Evolutionary conservation across 2,797 vertebrate species (phyloP).

Genomic region (Monodelphis domestica): DNA sequence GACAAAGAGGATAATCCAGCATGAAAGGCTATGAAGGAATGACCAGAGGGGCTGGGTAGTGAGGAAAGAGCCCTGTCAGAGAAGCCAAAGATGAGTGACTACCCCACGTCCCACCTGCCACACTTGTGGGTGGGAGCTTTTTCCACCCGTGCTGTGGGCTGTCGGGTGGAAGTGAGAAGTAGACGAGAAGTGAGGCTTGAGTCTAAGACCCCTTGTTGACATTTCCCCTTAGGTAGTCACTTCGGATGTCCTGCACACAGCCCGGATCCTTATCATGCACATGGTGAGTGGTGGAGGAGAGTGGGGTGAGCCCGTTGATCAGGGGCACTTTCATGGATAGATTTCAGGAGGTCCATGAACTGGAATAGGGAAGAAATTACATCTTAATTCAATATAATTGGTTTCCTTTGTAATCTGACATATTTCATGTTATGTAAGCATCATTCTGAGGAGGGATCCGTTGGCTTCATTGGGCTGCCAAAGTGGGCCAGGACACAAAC

Average conservation of each 20-base stretch:
- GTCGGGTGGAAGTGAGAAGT: neutral
- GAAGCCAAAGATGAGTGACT: neutral
- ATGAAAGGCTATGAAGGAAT: neutral
- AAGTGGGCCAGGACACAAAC: neutral
- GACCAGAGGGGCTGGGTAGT: neutral
- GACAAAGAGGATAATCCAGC: neutral
- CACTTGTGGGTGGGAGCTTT: neutral
- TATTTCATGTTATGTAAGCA: neutral
- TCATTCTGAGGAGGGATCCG: neutral
- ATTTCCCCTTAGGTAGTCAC: slow-evolving; percentile 90
- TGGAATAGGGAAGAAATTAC: neutral
- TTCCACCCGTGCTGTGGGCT: neutral
- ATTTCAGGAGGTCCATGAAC: neutral
- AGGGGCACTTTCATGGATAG: neutral
- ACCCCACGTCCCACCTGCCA: neutral
- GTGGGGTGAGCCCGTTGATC: neutral
- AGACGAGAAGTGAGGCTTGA: neutral
- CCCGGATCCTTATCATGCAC: slow-evolving; percentile 93
- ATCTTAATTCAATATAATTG: neutral
- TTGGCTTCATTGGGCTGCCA: neutral
- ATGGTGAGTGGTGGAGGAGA: slow-evolving; percentile 85
- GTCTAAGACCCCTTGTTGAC: neutral
- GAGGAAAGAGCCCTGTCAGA: neutral
- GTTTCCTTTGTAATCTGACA: neutral
- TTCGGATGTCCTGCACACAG: slow-evolving; percentile 90